Evolutionary conservation across 2,888 invertebrate species (phyloP), one percentile per base, ranked within the genome.

Genomic region (Polydrusus tereticollis): DNA sequence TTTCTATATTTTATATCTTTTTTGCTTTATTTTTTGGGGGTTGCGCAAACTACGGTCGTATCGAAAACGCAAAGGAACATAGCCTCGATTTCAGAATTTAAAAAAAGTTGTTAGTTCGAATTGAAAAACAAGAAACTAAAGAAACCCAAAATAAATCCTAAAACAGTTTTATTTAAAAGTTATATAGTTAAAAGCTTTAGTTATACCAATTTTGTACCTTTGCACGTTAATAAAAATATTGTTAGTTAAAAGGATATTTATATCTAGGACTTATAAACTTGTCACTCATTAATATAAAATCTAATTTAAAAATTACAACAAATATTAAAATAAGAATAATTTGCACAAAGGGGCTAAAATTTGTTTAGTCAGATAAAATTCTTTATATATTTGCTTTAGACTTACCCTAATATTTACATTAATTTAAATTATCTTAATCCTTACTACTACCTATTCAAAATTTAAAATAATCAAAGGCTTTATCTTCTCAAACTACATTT

Each of bases 201-300:
- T n/a, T n/a, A n/a, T n/a, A n/a, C n/a, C n/a, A 14, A 33, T 52
- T 52, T 33, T 23, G 23, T 57, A 52, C 41, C 50, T 63, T 18
- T 57, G 65, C 65, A 70, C 62, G 36, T 62, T 62, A 14, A 41
- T 66, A 23, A 21, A 41, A 55, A 43, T 58, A 16, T 21, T n/a
- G 18, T 20, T 23, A 33, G 29, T 47, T 50, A 60, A 47, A 58
- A 26, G 29, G 52, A 12, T 59, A 38, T 55, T 50, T 62, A 21
- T 29, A 50, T 52, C 38, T 59, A 68, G 14, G 33, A 36, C 59
- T 21, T 69, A 63, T 57, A 62, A 45, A 58, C 58, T 47, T 58
- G 69, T 69, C 69, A 59, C 60, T 73, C 67, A 69, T 60, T 76
- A 75, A 75, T 78, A 79, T 77, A 79, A 79, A 79, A 79, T 78